Percentiles rank a stretch among this genome's conserved stretches.
Evolutionary conservation across 2,113 vertebrate species (phyloP).

Genomic region (Sinosuthora webbiana): DNA sequence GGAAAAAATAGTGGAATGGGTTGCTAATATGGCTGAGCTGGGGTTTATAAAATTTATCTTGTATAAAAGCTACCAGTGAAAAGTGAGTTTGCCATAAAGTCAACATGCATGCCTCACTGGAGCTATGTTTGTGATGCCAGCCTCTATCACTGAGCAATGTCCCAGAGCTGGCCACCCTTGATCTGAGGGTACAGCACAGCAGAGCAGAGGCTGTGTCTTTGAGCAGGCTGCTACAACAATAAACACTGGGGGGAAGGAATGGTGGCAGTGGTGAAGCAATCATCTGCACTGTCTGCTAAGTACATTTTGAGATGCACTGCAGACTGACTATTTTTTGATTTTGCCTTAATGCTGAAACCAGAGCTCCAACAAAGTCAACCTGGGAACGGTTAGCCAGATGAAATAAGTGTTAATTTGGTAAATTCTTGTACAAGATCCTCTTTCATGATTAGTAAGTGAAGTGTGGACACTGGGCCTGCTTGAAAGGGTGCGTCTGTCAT

Average conservation of each 20-base stretch:
- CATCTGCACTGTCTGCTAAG: slow-evolving; percentile 3
- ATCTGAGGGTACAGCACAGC: not conserved
- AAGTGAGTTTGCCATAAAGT: not conserved
- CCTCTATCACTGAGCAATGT: not conserved
- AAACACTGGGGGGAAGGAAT: not conserved
- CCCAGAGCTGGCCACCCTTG: not conserved
- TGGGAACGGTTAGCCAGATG: not conserved
- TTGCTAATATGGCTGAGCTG: not conserved
- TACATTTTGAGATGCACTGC: not conserved
- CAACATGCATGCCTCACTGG: accelerated
- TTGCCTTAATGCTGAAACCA: not conserved
- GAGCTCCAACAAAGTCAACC: not conserved
- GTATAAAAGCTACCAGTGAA: not conserved
- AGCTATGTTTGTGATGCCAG: not conserved
- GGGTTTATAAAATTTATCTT: not conserved
- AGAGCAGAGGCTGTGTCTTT: not conserved
- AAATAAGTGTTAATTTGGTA: slow-evolving; percentile 61
- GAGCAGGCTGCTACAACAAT: slow-evolving; percentile 7
- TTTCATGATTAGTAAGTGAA: slow-evolving; percentile 46
- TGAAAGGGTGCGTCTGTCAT: slow-evolving; percentile 24
- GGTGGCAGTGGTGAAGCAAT: not conserved
- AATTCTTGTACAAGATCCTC: slow-evolving; percentile 43
- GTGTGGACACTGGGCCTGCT: not conserved
- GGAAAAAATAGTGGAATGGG: not conserved
- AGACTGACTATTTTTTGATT: not conserved